Evolutionary conservation across 1,140 invertebrate genomes (phyloP), one percentile per base, ranked within the genome.

Genomic region (Aphelenchoides besseyi): DNA sequence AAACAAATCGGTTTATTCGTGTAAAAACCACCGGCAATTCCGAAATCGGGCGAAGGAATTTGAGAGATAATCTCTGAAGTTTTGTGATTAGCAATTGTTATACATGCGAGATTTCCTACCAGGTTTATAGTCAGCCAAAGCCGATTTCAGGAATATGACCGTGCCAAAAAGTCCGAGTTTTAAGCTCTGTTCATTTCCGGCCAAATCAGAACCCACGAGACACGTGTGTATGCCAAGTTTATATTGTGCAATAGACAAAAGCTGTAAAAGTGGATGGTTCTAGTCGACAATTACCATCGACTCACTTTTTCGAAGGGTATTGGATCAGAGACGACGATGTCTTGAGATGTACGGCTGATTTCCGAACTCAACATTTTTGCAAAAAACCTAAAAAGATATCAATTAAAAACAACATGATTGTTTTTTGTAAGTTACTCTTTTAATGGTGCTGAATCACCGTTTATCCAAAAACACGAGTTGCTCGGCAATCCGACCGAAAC

Each of bases 191-290:
- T 66, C 63, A 66, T 66, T 64, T 55, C 36, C 36, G 30, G 32
- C 32, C 12, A 66, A 33, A 66, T 66, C 63, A 12, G 63, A 33
- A n/a, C 63, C 63, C 16, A 66, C 63, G 12, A 66, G 30, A 66
- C 63, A 66, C 16, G 63, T 66, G 63, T 66, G 63, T 2, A 66
- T 37, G 1, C 63, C 63, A 32, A 66, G 63, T 66, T 66, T 66
- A 33, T 37, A 29, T 30, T 66, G 63, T 23, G 26, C 63, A 32
- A 66, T 66, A 12, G 30, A 33, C 12, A 66, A 33, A 12, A 66
- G 59, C 59, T 61, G 2, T n/a, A n/a, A 61, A 61, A 61, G 30
- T 36, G 28, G 59, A 61, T 28, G 2, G 33, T 61, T 61, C 16
- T n/a, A n/a, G n/a, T 52, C 30, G n/a, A n/a, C n/a, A 2, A 36